Conservation (phyloP, 1,140 invertebrate species). For the Listronotus oregonensis region DNA sequence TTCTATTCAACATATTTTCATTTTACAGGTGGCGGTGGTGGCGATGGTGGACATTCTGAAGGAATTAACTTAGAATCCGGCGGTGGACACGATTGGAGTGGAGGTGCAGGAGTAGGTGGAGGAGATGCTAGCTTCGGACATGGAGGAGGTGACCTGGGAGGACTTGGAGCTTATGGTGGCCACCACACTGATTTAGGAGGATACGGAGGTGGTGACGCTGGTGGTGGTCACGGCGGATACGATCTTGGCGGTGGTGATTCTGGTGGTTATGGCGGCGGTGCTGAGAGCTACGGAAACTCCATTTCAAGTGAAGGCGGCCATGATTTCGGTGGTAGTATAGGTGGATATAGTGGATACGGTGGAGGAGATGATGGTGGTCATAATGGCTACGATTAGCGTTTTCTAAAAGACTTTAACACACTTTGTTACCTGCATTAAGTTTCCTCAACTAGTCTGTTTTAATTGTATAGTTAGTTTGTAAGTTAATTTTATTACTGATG, state of each 20-base stretch:
- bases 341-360: conserved; percentile 39
- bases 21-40: conserved; percentile 6
- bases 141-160: conserved; percentile 27
- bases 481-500: conserved; percentile 38
- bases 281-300: conserved; percentile 33
- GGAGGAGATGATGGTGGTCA: conserved; percentile 46
- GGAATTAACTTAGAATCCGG: conserved; percentile 19
- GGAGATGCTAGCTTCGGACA: conserved; percentile 19
- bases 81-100: conserved; percentile 36
- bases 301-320: conserved; percentile 38
- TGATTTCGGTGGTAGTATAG: conserved; percentile 40
- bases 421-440: conserved; percentile 39
- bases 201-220: conserved; percentile 21
- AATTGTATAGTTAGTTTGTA: conserved; percentile 40
- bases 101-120: conserved; percentile 16
- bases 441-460: conserved; percentile 43
- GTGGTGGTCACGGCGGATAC: conserved; percentile 18
- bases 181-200: conserved; percentile 17
- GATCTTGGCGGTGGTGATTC: conserved; percentile 20
- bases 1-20: not conserved
- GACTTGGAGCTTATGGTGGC: conserved; percentile 24
- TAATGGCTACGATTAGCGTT: conserved; percentile 46
- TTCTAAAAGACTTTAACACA: conserved; percentile 23
- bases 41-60: conserved; percentile 32
- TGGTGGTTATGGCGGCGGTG: conserved; percentile 35